phyloP scores from a whole-genome alignment of 2,113 vertebrate genomes.

The Catharus minimus region DNA sequence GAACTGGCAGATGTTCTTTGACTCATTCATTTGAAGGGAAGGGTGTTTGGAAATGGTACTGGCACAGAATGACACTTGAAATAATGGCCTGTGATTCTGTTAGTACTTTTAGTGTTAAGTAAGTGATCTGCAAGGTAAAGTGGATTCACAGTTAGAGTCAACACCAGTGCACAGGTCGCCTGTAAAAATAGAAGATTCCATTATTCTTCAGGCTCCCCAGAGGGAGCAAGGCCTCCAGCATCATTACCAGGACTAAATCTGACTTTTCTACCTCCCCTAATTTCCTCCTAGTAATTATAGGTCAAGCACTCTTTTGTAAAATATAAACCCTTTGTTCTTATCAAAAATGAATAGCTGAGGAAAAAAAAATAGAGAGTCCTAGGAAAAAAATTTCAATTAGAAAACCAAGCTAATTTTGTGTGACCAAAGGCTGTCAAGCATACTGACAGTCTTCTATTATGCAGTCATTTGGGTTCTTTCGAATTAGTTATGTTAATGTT shows the following conservation, averaged over 20 bases:
- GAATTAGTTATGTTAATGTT: constrained; percentile 99
- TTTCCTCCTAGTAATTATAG: constrained; percentile 98
- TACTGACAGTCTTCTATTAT: constrained; percentile 99
- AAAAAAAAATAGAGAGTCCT: constrained; percentile 74
- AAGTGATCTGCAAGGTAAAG: constrained; percentile 88
- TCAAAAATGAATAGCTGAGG: constrained; percentile 84
- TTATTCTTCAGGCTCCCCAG: constrained; percentile 95
- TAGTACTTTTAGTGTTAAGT: constrained; percentile 87
- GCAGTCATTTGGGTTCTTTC: constrained; percentile 99
- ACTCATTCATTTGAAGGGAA: constrained; percentile 75
- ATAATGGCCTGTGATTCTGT: constrained; percentile 86
- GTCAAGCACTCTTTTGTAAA: constrained; percentile 99
- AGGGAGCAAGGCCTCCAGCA: constrained; percentile 95
- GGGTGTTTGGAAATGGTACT: constrained; percentile 74
- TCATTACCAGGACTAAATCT: constrained; percentile 98
- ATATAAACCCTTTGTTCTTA: constrained; percentile 99
- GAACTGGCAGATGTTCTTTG: constrained; percentile 79
- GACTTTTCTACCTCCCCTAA: constrained; percentile 89
- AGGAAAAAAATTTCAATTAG: constrained; percentile 96
- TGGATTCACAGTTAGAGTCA: constrained; percentile 85
- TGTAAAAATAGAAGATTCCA: constrained; percentile 99
- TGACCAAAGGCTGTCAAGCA: constrained; percentile 99
- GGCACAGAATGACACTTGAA: constrained; percentile 84
- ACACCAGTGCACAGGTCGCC: constrained; percentile 89
- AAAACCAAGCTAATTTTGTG: constrained; percentile 99